Base-by-base conservation (phyloP, 2,888 invertebrate genomes). In the Troides helena region DNA sequence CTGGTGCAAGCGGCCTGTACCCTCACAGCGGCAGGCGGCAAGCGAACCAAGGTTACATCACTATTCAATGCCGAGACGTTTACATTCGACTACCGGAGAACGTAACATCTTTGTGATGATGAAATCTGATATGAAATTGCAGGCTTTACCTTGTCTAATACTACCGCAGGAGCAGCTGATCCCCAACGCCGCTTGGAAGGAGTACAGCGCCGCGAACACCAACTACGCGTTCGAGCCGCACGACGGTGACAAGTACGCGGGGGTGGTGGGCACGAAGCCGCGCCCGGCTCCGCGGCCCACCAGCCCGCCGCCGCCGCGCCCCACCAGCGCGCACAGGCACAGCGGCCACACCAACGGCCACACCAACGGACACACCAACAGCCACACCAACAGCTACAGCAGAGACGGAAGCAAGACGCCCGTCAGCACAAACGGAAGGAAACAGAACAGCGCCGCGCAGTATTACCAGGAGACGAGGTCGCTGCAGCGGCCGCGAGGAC, bases 211-310 rank as follows among this genome's bases (percentile, higher is more conserved):
- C 1, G 94, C 95, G 1, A 97, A 96, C 86, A 97, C 97, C 0
- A 98, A 98, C 88, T 98, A 97, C 87, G 98, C 97, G 0, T 98
- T 98, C 87, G 98, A 98, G 80, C 95, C 97, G 0, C 97, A 96
- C 84, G 97, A 96, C 71, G 96, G 97, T 6, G 97, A 97, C 18
- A 96, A 96, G 79, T 90, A 87, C 80, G 85, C 85, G 50, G 83
- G 87, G 4, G 72, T 86, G 59, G 57, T 64, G 68, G 5, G 73
- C 72, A 23, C 72, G 69, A 12, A 67, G 68, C 61, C 74, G 72
- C 60, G 83, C 71, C 85, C 60, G 78, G 85, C 79, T 77, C 85
- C 21, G 80, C 84, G 2, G 81, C 85, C 78, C 64, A 1, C 76
- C 23, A 74, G 76, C 57, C 74, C 73, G n/a, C 74, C 74, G 18